Evolutionary conservation across 2,888 invertebrate genomes (phyloP).

Genomic region (Papilio elwesi): DNA sequence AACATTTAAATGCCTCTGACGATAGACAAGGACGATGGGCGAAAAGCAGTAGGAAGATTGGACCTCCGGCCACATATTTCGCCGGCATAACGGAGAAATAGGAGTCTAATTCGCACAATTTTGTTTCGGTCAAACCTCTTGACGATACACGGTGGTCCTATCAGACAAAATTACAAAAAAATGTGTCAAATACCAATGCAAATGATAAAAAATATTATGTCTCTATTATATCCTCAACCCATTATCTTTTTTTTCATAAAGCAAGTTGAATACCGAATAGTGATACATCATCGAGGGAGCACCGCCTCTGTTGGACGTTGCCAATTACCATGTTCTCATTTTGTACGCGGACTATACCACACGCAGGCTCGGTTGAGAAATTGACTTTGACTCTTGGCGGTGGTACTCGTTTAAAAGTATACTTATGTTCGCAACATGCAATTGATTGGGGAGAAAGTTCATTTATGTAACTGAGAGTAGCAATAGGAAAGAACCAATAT

Average conservation of each 20-base stretch:
- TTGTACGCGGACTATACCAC: conserved; percentile 24
- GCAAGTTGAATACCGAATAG: conserved; percentile 31
- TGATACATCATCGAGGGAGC: conserved; percentile 24
- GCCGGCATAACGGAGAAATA: no score
- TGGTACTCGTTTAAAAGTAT: conserved; percentile 37
- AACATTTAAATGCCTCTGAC: no score
- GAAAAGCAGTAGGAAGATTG: no score
- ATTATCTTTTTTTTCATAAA: conserved; percentile 12
- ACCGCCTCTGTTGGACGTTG: conserved; percentile 27
- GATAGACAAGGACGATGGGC: no score
- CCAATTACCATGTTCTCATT: conserved; percentile 36
- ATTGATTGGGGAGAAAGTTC: conserved; percentile 67
- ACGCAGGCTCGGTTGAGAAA: conserved; percentile 39
- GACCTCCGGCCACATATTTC: no score
- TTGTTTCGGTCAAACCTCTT: no score
- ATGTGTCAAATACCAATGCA: neutral
- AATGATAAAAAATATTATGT: conserved; percentile 7
- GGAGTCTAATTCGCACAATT: no score
- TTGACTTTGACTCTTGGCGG: conserved; percentile 36
- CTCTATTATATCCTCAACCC: conserved; percentile 1
- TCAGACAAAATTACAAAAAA: neutral
- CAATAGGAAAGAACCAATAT: conserved; percentile 71
- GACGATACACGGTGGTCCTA: neutral
- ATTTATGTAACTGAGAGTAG: conserved; percentile 73
- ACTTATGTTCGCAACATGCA: conserved; percentile 42